Evolutionary conservation across 2,113 vertebrate genomes (phyloP).

Genomic region (Catharus minimus): DNA sequence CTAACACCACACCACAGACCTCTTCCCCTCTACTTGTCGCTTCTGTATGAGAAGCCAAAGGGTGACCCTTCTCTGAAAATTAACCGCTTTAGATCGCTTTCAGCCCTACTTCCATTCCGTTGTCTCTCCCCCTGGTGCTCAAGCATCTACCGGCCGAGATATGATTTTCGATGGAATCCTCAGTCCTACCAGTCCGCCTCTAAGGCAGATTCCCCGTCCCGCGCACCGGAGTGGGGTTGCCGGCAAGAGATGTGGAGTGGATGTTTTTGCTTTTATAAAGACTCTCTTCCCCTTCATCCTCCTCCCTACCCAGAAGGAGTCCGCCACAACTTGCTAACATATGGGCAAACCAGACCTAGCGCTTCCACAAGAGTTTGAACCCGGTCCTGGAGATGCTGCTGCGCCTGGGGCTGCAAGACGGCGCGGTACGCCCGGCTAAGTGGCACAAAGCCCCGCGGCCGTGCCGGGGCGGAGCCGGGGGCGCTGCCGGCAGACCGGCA

Average conservation of each 20-base stretch:
- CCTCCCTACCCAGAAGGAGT: neutral
- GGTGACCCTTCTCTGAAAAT: neutral
- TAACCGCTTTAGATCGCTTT: constrained; percentile 36
- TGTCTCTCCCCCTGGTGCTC: neutral
- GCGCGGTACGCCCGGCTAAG: neutral
- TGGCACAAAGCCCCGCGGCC: neutral
- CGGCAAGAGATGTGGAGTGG: neutral
- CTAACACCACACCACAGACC: neutral
- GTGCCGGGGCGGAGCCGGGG: neutral
- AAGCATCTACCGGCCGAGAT: neutral
- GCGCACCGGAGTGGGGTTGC: neutral
- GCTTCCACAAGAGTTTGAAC: neutral
- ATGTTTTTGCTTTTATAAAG: neutral
- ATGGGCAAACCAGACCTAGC: neutral
- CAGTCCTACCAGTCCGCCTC: fast-evolving
- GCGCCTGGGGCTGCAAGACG: neutral
- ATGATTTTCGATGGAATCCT: neutral
- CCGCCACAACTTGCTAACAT: neutral
- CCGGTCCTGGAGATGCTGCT: neutral
- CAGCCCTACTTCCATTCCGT: neutral
- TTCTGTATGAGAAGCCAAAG: neutral
- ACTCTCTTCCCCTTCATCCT: neutral
- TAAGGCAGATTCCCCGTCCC: neutral
- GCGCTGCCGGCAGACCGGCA: neutral
- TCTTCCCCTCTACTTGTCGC: neutral